phyloP scores from a whole-genome alignment of 2,797 vertebrate genomes.

The Psittacula derbiana region DNA sequence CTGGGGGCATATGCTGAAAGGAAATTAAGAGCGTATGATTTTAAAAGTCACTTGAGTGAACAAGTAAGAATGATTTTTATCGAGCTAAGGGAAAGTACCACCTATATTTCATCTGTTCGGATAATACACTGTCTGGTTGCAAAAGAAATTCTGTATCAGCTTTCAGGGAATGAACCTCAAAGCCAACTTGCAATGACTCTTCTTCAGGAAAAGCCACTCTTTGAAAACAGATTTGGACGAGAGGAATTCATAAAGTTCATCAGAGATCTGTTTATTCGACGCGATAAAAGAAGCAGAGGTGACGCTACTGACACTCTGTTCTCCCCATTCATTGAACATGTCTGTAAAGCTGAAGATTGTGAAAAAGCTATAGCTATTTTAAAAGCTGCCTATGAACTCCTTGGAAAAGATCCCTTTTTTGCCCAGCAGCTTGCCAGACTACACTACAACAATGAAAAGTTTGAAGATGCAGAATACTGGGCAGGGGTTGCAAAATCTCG shows the following conservation, averaged over 20 bases:
- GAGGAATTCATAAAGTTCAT: conserved; percentile 78
- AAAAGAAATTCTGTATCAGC: conserved; percentile 83
- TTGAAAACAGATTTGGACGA: conserved; percentile 83
- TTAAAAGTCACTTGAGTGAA: conserved; percentile 76
- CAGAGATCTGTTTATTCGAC: conserved; percentile 79
- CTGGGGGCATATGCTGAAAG: conserved; percentile 53
- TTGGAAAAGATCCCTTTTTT: conserved; percentile 79
- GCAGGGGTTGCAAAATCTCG: conserved; percentile 74
- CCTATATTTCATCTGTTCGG: conserved; percentile 77
- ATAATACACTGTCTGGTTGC: conserved; percentile 86
- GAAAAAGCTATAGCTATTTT: conserved; percentile 80
- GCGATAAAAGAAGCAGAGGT: conserved; percentile 79
- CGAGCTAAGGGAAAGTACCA: conserved; percentile 81
- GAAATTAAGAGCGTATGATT: conserved; percentile 65
- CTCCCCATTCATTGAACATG: conserved; percentile 83
- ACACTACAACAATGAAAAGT: conserved; percentile 76
- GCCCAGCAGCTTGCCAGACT: conserved; percentile 86
- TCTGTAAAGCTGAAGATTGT: conserved; percentile 57
- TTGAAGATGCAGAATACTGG: conserved; percentile 81
- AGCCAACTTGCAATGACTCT: conserved; percentile 79
- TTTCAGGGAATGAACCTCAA: conserved; percentile 67
- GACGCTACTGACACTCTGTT: conserved; percentile 80
- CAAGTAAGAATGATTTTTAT: conserved; percentile 82
- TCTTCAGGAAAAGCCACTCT: conserved; percentile 75
- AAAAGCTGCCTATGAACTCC: conserved; percentile 73